Conservation (phyloP, 2,113 vertebrate genomes). For the Rhizomys pruinosus region DNA sequence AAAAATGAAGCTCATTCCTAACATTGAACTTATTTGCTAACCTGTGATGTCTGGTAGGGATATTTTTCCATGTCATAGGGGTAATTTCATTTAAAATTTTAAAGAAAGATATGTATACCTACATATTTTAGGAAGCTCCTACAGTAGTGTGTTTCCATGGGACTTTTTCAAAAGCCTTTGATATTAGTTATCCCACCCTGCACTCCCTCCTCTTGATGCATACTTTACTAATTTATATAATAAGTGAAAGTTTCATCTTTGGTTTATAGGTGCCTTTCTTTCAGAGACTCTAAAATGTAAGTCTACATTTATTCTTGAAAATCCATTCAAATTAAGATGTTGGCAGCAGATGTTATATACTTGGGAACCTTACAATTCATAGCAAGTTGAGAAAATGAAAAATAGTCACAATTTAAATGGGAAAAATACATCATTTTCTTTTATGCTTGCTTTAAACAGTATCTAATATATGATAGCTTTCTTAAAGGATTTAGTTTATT, state of each 20-base stretch:
- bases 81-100: no score
- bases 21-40: no score
- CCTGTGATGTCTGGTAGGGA: no score
- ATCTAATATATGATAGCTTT: background rate
- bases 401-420: slow-evolving; percentile 8
- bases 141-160: no score
- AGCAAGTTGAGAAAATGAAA: slow-evolving; percentile 4
- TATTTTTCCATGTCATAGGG: no score
- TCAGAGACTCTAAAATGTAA: background rate
- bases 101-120: no score
- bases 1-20: no score
- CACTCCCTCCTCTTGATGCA: background rate
- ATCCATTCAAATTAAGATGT: background rate
- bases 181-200: no score
- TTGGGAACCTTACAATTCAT: background rate
- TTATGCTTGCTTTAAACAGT: background rate
- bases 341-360: background rate
- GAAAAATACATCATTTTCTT: slow-evolving; percentile 8
- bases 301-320: background rate
- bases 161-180: no score
- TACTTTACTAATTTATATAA: background rate
- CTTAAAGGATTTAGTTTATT: background rate
- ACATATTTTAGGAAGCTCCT: no score
- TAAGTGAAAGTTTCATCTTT: background rate
- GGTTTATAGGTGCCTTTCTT: background rate